phyloP scores from a whole-genome alignment of 2,888 invertebrate genomes.

The Megamerina dolium region DNA sequence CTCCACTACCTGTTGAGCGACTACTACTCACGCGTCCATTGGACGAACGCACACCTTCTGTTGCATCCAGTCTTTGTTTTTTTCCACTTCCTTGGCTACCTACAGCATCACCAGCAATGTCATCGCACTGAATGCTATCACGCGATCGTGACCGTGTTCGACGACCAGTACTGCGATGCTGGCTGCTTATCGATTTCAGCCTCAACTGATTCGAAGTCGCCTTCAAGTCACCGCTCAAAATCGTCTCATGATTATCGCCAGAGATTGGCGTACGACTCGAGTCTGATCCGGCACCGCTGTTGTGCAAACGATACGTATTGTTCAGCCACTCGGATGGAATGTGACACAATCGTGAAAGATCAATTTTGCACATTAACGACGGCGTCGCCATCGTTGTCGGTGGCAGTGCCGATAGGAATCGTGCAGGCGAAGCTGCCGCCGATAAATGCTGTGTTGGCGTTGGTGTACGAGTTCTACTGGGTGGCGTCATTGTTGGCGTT shows the following conservation, averaged over 20 bases:
- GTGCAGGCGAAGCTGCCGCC: slow-evolving; percentile 19
- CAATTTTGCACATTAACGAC: slow-evolving; percentile 44
- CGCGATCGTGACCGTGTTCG: slow-evolving; percentile 23
- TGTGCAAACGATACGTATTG: slow-evolving; percentile 31
- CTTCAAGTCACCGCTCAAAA: slow-evolving; percentile 26
- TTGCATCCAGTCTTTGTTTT: slow-evolving; percentile 19
- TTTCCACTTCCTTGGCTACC: background rate
- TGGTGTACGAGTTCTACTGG: slow-evolving; percentile 30
- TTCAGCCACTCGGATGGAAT: slow-evolving; percentile 40
- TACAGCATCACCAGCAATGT: slow-evolving; percentile 9
- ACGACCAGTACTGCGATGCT: slow-evolving; percentile 24
- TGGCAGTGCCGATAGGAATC: slow-evolving; percentile 16
- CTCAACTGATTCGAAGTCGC: slow-evolving; percentile 22
- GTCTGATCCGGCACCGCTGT: slow-evolving; percentile 12
- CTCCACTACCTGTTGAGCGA: slow-evolving; percentile 28
- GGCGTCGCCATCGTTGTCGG: slow-evolving; percentile 14
- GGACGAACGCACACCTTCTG: slow-evolving; percentile 2
- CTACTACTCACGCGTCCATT: slow-evolving; percentile 34
- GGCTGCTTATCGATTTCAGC: slow-evolving; percentile 18
- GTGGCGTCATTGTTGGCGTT: slow-evolving; percentile 30
- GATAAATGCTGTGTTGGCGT: slow-evolving; percentile 34
- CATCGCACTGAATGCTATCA: slow-evolving; percentile 20
- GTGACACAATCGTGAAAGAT: slow-evolving; percentile 38
- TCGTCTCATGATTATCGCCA: slow-evolving; percentile 23
- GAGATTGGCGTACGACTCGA: slow-evolving; percentile 23